Evolutionary conservation across 2,797 vertebrate species (phyloP).

Genomic region (Glyptemys insculpta): DNA sequence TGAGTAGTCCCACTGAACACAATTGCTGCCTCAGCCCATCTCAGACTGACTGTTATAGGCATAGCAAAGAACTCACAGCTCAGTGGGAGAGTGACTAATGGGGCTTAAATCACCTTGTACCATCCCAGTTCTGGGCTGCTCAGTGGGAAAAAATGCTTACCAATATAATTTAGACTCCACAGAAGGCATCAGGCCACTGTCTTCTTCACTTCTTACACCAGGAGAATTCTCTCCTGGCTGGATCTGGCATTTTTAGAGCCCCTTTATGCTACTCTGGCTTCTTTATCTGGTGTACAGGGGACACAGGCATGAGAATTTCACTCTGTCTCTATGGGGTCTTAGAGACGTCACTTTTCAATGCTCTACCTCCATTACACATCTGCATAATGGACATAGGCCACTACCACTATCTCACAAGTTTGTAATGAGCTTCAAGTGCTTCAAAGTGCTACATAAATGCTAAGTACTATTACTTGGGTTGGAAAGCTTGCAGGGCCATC

Average conservation of each 20-base stretch:
- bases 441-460: too few relatives aligned
- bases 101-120: not conserved
- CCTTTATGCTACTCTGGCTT: not conserved
- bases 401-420: not conserved
- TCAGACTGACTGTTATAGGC: not conserved
- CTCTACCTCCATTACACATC: not conserved
- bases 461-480: not conserved
- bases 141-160: too few relatives aligned
- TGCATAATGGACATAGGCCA: not conserved
- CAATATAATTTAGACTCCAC: too few relatives aligned
- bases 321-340: not conserved
- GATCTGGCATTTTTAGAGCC: not conserved
- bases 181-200: not conserved
- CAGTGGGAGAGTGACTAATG: not conserved
- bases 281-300: rapidly evolving
- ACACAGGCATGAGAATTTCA: not conserved
- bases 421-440: not conserved
- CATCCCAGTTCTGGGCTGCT: not conserved
- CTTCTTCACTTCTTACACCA: not conserved
- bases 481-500: not conserved
- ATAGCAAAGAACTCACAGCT: not conserved
- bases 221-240: not conserved
- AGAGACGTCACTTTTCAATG: not conserved
- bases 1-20: not conserved
- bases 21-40: not conserved